phyloP scores from a whole-genome alignment of 37 sponge, comb jelly and placozoan genomes.

The Spongilla lacustris region DNA sequence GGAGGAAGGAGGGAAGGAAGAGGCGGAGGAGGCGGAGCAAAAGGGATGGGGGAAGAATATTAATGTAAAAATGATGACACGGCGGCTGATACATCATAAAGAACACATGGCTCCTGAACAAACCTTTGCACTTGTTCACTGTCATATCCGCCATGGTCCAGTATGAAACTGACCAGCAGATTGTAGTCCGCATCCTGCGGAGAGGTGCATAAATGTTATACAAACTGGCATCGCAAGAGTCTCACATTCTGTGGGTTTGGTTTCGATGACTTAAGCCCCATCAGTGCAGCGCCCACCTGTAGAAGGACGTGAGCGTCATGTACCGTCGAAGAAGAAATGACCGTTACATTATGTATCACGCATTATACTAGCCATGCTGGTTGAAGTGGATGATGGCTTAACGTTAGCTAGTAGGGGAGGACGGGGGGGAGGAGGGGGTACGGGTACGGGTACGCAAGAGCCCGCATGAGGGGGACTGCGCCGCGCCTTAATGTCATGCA shows the following conservation, averaged over 20 bases:
- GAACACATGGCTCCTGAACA: not conserved
- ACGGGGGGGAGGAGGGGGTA: too few relatives aligned
- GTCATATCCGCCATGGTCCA: not conserved
- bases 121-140: not conserved
- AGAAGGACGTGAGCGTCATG: too few relatives aligned
- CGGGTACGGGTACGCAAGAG: too few relatives aligned
- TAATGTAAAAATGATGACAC: too few relatives aligned
- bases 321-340: too few relatives aligned
- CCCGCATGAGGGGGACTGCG: not conserved
- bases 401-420: too few relatives aligned
- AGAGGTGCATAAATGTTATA: not conserved
- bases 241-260: not conserved
- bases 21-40: not conserved
- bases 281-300: not conserved
- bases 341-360: too few relatives aligned
- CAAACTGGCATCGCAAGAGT: too few relatives aligned
- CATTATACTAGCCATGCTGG: too few relatives aligned
- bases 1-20: not conserved
- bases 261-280: not conserved
- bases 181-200: not conserved
- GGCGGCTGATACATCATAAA: too few relatives aligned
- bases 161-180: not conserved
- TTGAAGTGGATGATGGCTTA: too few relatives aligned
- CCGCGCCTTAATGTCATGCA: not conserved
- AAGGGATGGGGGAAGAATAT: too few relatives aligned